These are phyloP conservation scores for Pseudomugil gertrudae DNA, from an alignment of 2,797 vertebrate species.

Conservation along the genomic window DNA sequence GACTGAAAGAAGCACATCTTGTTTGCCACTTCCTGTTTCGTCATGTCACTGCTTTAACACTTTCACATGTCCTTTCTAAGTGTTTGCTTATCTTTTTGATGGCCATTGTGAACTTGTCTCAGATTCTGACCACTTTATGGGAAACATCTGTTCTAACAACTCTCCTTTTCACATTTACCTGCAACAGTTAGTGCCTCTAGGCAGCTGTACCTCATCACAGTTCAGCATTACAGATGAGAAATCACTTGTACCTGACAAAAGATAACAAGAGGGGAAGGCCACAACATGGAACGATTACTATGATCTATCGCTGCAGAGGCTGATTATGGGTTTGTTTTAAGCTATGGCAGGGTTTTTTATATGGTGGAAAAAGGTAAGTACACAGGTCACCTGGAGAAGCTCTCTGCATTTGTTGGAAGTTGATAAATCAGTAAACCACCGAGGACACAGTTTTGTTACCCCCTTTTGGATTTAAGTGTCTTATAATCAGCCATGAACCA, in stretches of 20 bases:
- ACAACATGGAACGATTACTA: constrained; percentile 51
- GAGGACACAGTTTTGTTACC: constrained; percentile 16
- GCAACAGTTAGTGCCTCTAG: constrained; percentile 33
- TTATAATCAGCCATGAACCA: constrained; percentile 48
- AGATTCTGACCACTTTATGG: constrained; percentile 6
- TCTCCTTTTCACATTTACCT: constrained; percentile 30
- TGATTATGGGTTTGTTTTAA: constrained; percentile 2
- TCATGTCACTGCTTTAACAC: constrained; percentile 70
- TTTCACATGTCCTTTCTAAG: constrained; percentile 40
- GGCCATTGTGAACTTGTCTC: constrained; percentile 49
- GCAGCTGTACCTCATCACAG: constrained; percentile 62
- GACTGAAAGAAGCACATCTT: constrained; percentile 31
- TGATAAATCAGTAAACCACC: constrained; percentile 20
- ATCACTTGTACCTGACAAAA: constrained; percentile 49
- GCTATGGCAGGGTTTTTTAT: constrained; percentile 4
- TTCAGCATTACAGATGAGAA: constrained; percentile 53
- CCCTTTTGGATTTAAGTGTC: constrained; percentile 33
- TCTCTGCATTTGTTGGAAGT: constrained; percentile 34
- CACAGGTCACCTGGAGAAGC: constrained; percentile 61
- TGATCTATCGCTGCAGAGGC: constrained; percentile 20
- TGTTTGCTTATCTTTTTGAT: constrained; percentile 40
- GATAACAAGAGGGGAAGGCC: constrained; percentile 37
- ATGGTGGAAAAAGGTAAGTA: constrained; percentile 40
- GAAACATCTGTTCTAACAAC: constrained; percentile 27
- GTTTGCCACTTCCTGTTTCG: constrained; percentile 25